Evolutionary conservation across 1,140 invertebrate species (phyloP).

Genomic region (Brachionus paranguensis): DNA sequence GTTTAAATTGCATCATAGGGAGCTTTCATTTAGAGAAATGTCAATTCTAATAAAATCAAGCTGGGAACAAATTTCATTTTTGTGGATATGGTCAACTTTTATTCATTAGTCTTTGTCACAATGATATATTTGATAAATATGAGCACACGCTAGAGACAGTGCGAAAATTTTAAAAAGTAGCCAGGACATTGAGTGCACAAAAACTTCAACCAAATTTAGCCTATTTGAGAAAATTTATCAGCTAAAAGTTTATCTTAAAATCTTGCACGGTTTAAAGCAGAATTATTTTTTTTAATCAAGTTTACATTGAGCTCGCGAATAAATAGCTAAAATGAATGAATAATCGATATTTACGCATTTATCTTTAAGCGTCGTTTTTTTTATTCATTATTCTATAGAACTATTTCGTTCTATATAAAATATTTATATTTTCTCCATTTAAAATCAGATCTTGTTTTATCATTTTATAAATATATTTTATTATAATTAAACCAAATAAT

Average conservation of each 20-base stretch:
- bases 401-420: not conserved
- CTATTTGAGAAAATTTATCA: not conserved
- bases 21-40: too few relatives aligned
- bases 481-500: not conserved
- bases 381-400: not conserved
- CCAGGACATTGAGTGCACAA: not conserved
- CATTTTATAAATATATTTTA: slow-evolving; percentile 6
- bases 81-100: too few relatives aligned
- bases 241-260: not conserved
- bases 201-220: not conserved
- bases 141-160: too few relatives aligned
- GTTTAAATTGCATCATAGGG: not conserved
- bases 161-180: not conserved
- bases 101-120: too few relatives aligned
- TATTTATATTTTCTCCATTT: slow-evolving; percentile 8
- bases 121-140: too few relatives aligned
- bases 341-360: slow-evolving; percentile 27
- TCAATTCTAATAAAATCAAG: too few relatives aligned
- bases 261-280: not conserved
- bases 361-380: slow-evolving; percentile 9
- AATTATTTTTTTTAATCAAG: not conserved
- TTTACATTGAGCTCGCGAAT: not conserved
- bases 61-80: too few relatives aligned
- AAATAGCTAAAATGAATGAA: not conserved
- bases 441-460: slow-evolving; percentile 25